Base-by-base conservation (phyloP, 2,113 vertebrate genomes). In the Rhinichthys klamathensis region DNA sequence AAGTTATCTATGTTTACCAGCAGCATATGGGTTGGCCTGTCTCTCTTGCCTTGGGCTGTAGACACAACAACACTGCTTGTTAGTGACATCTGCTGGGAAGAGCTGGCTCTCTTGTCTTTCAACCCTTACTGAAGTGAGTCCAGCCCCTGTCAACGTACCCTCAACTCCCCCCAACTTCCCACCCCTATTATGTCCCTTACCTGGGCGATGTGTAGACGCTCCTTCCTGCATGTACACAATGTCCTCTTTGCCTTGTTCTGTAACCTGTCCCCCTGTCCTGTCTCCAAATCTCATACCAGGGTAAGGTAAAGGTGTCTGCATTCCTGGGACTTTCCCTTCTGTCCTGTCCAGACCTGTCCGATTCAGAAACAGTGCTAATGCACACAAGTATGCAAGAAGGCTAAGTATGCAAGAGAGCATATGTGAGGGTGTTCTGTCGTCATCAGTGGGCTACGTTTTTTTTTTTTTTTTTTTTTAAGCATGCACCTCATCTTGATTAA, bases 21-120 rank as follows among this genome's bases (percentile, higher is more conserved):
- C 25, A 32, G 74, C 60, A 65, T 84, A 32, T 49, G 46, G 56
- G 65, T 73, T 76, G 44, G 70, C 84, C 84, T 82, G 41, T 81
- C 76, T 85, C 70, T 79, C 18, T 56, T 81, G 38, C 69, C 58
- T 67, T 63, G 41, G 54, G 32, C 46, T 25, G 49, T 82, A 86
- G 76, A 90, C 81, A 89, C 81, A 89, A 82, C 88, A 89, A 84
- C 87, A 80, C 85, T 92, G 90, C 89, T 89, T 93, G 86, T 89
- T 84, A 83, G 84, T 89, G 91, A 91, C 90, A 91, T 89, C 89
- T 89, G 82, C 87, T 90, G 89, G 88, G 89, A 90, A 88, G 70
- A 89, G 88, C 86, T 88, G 79, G 46, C 74, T 35, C n/a, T 82
- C 63, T 82, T 72, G 80, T 72, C 65, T 25, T 80, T 80, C 54